Percentiles rank a stretch among this genome's conserved stretches.
Conservation (phyloP, 1,140 invertebrate genomes). For the Triops cancriformis region DNA sequence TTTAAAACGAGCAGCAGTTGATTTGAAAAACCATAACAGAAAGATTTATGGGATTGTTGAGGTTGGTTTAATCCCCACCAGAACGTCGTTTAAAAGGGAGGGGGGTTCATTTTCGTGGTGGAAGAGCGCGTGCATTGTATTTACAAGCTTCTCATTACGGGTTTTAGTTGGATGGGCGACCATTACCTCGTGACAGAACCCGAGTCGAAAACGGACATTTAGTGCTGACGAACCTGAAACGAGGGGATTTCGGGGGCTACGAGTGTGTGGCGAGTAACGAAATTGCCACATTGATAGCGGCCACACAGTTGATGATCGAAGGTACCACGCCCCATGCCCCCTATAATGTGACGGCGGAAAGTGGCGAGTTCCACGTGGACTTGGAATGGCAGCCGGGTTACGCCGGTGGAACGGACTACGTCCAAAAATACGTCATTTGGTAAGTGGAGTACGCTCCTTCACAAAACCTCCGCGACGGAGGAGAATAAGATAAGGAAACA, state of each 20-base stretch:
- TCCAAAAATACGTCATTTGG: constrained; percentile 90
- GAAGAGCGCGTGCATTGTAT: neutral
- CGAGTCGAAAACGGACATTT: constrained; percentile 76
- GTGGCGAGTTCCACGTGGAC: constrained; percentile 79
- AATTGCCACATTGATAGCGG: constrained; percentile 81
- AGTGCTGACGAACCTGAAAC: constrained; percentile 74
- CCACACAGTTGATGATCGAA: constrained; percentile 85
- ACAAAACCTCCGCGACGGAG: too few species aligned
- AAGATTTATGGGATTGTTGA: neutral
- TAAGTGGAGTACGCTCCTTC: constrained; percentile 40
- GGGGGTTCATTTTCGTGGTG: neutral
- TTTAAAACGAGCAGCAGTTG: neutral
- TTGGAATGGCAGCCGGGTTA: constrained; percentile 89
- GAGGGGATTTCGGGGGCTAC: constrained; percentile 87
- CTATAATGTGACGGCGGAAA: constrained; percentile 79
- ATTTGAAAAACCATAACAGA: neutral
- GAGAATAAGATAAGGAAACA: neutral
- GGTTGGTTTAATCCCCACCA: neutral
- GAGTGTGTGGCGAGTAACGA: constrained; percentile 92
- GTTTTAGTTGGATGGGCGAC: constrained; percentile 52
- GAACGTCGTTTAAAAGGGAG: too few species aligned
- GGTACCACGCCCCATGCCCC: constrained; percentile 93
- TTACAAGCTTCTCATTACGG: neutral
- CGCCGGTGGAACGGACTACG: constrained; percentile 85
- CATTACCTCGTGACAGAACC: constrained; percentile 68